Conservation (phyloP, 2,888 invertebrate genomes). For the Elgonia sp. region DNA sequence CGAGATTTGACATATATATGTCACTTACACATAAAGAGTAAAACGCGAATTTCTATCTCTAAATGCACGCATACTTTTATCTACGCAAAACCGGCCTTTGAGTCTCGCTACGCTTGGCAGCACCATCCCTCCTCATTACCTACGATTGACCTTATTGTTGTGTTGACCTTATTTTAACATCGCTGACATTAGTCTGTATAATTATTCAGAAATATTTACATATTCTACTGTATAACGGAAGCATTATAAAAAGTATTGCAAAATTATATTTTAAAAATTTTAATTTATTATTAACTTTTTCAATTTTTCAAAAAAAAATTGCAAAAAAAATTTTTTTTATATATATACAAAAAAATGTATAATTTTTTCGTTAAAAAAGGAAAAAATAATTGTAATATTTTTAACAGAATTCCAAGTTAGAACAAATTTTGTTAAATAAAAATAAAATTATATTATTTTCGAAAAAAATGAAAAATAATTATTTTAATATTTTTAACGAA, state of each 20-base stretch:
- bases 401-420: too few relatives aligned
- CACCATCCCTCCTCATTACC: constrained; percentile 84
- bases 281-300: too few relatives aligned
- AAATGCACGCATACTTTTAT: constrained; percentile 52
- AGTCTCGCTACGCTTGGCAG: constrained; percentile 80
- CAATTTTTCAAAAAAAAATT: too few relatives aligned
- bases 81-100: constrained; percentile 64
- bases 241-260: neutral
- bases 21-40: constrained; percentile 46
- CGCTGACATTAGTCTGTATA: neutral
- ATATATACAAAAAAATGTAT: too few relatives aligned
- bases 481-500: too few relatives aligned
- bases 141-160: constrained; percentile 84
- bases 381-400: too few relatives aligned
- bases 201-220: constrained; percentile 76
- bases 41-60: constrained; percentile 67
- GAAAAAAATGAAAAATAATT: too few relatives aligned
- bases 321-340: too few relatives aligned
- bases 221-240: constrained; percentile 13
- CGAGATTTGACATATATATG: constrained; percentile 60
- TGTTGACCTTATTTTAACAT: constrained; percentile 66
- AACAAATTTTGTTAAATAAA: too few relatives aligned
- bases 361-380: too few relatives aligned
- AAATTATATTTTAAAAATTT: too few relatives aligned
- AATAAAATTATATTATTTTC: too few relatives aligned